A percentile compares a stretch with the other conserved stretches of the same genome.
phyloP scores from a whole-genome alignment of 2,888 invertebrate genomes.

The Euproctis similis region DNA sequence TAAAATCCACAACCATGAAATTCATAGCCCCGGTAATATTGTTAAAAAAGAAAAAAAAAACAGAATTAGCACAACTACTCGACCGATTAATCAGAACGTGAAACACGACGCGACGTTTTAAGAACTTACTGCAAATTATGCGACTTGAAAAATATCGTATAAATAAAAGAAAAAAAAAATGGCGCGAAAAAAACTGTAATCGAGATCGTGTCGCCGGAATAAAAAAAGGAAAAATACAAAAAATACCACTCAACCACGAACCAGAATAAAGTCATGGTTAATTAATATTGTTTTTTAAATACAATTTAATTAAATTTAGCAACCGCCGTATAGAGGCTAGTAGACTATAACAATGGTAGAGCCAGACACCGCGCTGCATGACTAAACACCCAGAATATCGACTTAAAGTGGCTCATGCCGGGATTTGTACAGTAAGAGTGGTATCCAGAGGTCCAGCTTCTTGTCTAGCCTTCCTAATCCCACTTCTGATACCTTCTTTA shows the following conservation, averaged over 20 bases:
- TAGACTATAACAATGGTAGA: too few relatives aligned
- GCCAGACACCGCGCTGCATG: too few relatives aligned
- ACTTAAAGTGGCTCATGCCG: too few relatives aligned
- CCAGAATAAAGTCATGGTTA: slow-evolving; percentile 47
- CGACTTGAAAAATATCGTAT: slow-evolving; percentile 59
- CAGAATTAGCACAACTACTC: slow-evolving; percentile 69
- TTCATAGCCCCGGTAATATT: slow-evolving; percentile 56
- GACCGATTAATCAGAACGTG: slow-evolving; percentile 70
- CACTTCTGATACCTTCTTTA: too few relatives aligned
- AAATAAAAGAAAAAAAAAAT: slow-evolving; percentile 43
- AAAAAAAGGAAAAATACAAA: slow-evolving; percentile 60
- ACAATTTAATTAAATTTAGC: slow-evolving; percentile 59
- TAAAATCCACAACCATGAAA: slow-evolving; percentile 59
- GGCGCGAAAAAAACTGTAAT: slow-evolving; percentile 53
- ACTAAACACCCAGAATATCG: too few relatives aligned
- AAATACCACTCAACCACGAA: slow-evolving; percentile 47
- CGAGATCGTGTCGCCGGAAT: slow-evolving; percentile 51
- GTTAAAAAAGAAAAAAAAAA: too few relatives aligned
- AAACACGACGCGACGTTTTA: slow-evolving; percentile 55
- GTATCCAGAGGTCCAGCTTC: too few relatives aligned
- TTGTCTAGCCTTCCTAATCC: too few relatives aligned
- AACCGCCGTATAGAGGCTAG: too few relatives aligned
- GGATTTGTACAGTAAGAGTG: too few relatives aligned
- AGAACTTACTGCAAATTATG: slow-evolving; percentile 59
- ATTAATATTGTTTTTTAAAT: slow-evolving; percentile 66